These are phyloP conservation scores for Phyllostomus hastatus DNA, from an alignment of 2,113 vertebrate genomes.

Conservation along the genomic window DNA sequence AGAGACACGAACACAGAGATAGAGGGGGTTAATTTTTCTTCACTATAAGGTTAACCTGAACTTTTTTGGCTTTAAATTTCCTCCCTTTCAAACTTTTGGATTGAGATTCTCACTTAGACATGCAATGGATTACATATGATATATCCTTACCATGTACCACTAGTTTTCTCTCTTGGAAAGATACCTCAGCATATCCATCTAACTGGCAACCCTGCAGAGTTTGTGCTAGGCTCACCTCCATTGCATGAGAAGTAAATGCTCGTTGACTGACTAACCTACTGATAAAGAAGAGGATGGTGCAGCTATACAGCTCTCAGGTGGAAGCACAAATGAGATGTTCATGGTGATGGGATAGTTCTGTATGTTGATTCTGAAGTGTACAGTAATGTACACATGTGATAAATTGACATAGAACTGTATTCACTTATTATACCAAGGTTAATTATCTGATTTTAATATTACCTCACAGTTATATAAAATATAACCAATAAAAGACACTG, in stretches of 20 bases:
- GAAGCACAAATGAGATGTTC: neutral
- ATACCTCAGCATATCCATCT: neutral
- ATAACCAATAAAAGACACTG: neutral
- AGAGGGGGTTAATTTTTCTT: neutral
- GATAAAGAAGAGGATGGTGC: neutral
- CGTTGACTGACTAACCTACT: neutral
- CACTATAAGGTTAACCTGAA: neutral
- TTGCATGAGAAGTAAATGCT: neutral
- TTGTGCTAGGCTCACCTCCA: neutral
- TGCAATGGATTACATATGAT: neutral
- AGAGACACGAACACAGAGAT: neutral
- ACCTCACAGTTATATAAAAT: neutral
- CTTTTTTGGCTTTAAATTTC: neutral
- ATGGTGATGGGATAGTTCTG: neutral
- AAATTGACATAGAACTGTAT: neutral
- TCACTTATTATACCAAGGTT: neutral
- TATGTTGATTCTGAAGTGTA: neutral
- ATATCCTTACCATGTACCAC: neutral
- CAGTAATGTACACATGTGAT: neutral
- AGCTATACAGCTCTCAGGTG: neutral
- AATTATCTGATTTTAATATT: neutral
- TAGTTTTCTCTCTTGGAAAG: constrained; percentile 3
- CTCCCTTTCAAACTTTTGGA: neutral
- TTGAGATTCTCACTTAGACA: neutral
- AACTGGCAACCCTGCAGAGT: neutral